These are phyloP conservation scores for Telmatherina bonti DNA, from an alignment of 2,797 vertebrate species.

Conservation along the genomic window DNA sequence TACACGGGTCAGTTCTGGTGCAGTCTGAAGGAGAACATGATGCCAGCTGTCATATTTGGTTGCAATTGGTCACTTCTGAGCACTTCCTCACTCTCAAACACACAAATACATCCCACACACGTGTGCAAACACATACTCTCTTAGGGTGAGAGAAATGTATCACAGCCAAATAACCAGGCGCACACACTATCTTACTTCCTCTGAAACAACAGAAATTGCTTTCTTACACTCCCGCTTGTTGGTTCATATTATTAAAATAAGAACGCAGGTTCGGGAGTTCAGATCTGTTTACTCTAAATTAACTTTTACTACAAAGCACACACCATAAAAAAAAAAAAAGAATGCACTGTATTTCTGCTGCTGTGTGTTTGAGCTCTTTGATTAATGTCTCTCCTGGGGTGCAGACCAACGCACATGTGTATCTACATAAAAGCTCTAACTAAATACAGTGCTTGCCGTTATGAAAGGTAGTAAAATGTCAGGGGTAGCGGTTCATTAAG, in stretches of 20 bases:
- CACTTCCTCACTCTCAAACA: conserved; percentile 14
- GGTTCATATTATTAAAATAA: conserved; percentile 36
- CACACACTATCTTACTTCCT: background rate
- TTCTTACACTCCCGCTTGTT: conserved; percentile 1
- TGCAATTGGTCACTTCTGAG: conserved; percentile 36
- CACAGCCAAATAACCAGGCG: conserved; percentile 1
- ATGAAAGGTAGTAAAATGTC: conserved; percentile 40
- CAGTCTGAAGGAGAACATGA: conserved; percentile 48
- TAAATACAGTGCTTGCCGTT: background rate
- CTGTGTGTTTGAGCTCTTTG: conserved; percentile 10
- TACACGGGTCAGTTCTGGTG: background rate
- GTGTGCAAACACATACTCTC: background rate
- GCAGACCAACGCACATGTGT: background rate
- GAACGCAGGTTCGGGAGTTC: conserved; percentile 47
- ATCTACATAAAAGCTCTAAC: background rate
- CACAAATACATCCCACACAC: conserved; percentile 23
- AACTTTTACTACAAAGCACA: conserved; percentile 27
- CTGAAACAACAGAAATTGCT: conserved; percentile 11
- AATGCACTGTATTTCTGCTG: background rate
- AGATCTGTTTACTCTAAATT: conserved; percentile 15
- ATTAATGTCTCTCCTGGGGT: conserved; percentile 8
- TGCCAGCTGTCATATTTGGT: conserved; percentile 45
- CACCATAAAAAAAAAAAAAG: conserved; percentile 2
- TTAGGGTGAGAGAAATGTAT: background rate
- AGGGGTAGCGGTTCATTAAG: conserved; percentile 29